A percentile compares a stretch with the other conserved stretches of the same genome.
phyloP scores from a whole-genome alignment of 1,140 invertebrate genomes.

The Ridgeia piscesae region DNA sequence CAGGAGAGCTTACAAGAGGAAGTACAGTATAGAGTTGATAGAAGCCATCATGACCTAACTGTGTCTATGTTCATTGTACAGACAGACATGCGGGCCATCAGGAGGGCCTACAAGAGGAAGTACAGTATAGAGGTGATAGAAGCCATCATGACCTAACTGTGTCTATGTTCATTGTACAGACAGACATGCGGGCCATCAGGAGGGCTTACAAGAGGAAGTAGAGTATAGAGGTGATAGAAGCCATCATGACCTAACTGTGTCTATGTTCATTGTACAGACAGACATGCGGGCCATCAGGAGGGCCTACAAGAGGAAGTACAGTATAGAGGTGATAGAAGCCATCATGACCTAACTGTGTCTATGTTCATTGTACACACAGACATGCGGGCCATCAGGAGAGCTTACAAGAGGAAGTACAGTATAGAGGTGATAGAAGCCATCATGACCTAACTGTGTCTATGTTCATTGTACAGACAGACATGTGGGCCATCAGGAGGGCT shows the following conservation, averaged over 20 bases:
- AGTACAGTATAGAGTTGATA: slow-evolving; percentile 44
- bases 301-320: slow-evolving; percentile 49
- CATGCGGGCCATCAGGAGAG: slow-evolving; percentile 41
- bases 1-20: slow-evolving; percentile 46
- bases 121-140: slow-evolving; percentile 43
- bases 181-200: slow-evolving; percentile 41
- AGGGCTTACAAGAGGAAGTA: slow-evolving; percentile 50
- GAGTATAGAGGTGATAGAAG: slow-evolving; percentile 41
- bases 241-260: slow-evolving; percentile 20
- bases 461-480: not conserved
- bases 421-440: slow-evolving; percentile 42
- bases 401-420: slow-evolving; percentile 49
- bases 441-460: not conserved
- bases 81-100: slow-evolving; percentile 43
- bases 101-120: slow-evolving; percentile 48
- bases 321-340: slow-evolving; percentile 42
- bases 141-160: slow-evolving; percentile 28
- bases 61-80: not conserved
- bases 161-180: not conserved
- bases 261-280: not conserved
- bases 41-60: slow-evolving; percentile 32
- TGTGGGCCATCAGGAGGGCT: slow-evolving; percentile 29
- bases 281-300: slow-evolving; percentile 44
- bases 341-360: not conserved
- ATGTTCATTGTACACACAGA: slow-evolving; percentile 27